A percentile compares a stretch with the other conserved stretches of the same genome.
Evolutionary conservation across 2,113 vertebrate species (phyloP).

Genomic region (Athene cunicularia): DNA sequence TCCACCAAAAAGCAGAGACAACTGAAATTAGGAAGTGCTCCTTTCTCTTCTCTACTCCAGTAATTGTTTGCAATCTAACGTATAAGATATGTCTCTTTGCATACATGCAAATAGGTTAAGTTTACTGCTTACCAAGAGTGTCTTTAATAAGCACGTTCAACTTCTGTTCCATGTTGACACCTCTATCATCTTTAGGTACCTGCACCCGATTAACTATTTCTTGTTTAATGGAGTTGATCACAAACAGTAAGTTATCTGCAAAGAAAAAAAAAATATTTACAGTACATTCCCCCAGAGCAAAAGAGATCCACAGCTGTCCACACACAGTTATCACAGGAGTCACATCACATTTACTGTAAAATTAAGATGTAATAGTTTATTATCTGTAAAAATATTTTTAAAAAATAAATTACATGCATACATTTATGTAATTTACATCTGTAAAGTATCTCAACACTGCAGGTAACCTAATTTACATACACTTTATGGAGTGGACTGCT

Average conservation of each 20-base stretch:
- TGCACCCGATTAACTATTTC: constrained; percentile 96
- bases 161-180: constrained; percentile 90
- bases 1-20: not conserved
- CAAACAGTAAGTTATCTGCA: constrained; percentile 94
- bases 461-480: not conserved
- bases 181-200: constrained; percentile 85
- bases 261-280: not conserved
- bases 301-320: not conserved
- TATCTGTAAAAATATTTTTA: not conserved
- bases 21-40: not conserved
- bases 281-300: not conserved
- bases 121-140: constrained; percentile 86
- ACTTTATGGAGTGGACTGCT: not conserved
- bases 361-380: not conserved
- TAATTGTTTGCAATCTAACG: not conserved
- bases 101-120: not conserved
- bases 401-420: not conserved
- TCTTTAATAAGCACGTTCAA: constrained; percentile 93
- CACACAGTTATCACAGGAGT: not conserved
- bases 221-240: constrained; percentile 98
- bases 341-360: not conserved
- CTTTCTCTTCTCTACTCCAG: not conserved
- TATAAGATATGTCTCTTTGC: not conserved
- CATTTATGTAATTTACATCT: not conserved
- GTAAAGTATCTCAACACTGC: not conserved